These are phyloP conservation scores for Euwallacea similis DNA, from an alignment of 1,140 invertebrate species.

Conservation along the genomic window DNA sequence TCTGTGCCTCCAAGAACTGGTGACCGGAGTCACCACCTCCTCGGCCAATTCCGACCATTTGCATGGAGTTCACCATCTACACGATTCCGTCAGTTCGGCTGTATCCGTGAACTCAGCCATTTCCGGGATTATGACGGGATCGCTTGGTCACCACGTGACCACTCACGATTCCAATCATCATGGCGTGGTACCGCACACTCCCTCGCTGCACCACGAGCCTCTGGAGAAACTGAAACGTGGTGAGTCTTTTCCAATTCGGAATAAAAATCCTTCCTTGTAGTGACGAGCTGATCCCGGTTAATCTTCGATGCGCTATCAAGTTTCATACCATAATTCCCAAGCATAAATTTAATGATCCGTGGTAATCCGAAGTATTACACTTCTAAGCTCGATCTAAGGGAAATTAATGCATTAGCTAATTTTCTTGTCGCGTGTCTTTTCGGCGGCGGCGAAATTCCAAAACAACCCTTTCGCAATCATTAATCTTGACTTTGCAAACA, in stretches of 20 bases:
- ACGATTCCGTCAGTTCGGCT: constrained; percentile 62
- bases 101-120: constrained; percentile 68
- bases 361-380: constrained; percentile 54
- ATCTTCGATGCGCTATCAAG: constrained; percentile 56
- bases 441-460: not conserved
- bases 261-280: constrained; percentile 47
- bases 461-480: constrained; percentile 17
- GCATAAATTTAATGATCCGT: constrained; percentile 56
- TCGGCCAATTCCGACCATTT: constrained; percentile 57
- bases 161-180: constrained; percentile 54
- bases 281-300: constrained; percentile 51
- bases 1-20: constrained; percentile 74
- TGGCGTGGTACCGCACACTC: constrained; percentile 54
- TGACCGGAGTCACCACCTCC: constrained; percentile 56
- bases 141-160: constrained; percentile 56
- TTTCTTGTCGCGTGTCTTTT: constrained; percentile 31
- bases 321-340: constrained; percentile 55
- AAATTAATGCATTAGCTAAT: constrained; percentile 50
- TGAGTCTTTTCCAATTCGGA: constrained; percentile 56
- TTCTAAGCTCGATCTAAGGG: constrained; percentile 54
- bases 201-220: constrained; percentile 72
- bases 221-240: constrained; percentile 81
- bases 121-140: constrained; percentile 67
- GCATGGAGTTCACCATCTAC: constrained; percentile 63
- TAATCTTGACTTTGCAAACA: constrained; percentile 38